phyloP scores from a whole-genome alignment of 2,888 invertebrate species.

The Orthosia cruda region DNA sequence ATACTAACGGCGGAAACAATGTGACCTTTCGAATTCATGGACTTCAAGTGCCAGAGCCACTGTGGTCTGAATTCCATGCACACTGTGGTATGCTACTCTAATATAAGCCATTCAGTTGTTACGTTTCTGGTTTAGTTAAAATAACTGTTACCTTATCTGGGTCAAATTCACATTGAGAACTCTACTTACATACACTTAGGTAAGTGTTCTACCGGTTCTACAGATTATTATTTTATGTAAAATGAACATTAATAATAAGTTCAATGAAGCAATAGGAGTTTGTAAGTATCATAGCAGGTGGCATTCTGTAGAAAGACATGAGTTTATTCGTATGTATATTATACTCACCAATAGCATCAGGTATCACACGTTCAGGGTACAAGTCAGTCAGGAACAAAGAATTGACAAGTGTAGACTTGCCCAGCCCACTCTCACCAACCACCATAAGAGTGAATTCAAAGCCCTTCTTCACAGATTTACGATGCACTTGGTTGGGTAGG shows the following conservation, averaged over 20 bases:
- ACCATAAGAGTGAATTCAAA: slow-evolving; percentile 99
- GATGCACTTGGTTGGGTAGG: slow-evolving; percentile 98
- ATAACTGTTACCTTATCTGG: neutral
- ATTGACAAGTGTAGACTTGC: slow-evolving; percentile 99
- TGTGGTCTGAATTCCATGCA: neutral
- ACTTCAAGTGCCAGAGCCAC: neutral
- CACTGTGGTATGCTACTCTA: neutral
- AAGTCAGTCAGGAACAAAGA: slow-evolving; percentile 98
- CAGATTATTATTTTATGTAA: neutral
- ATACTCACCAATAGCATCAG: slow-evolving; percentile 95
- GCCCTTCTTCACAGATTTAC: slow-evolving; percentile 99
- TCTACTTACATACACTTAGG: neutral
- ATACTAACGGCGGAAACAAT: no score
- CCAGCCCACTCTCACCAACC: slow-evolving; percentile 97
- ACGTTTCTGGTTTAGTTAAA: neutral
- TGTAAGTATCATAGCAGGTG: no score
- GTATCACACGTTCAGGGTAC: slow-evolving; percentile 98
- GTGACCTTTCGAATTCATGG: neutral
- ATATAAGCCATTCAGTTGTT: neutral
- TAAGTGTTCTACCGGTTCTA: neutral
- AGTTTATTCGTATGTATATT: neutral
- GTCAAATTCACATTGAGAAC: neutral
- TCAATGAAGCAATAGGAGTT: no score
- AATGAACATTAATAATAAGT: neutral
- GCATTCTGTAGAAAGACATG: no score